Conservation (phyloP, 1,140 invertebrate genomes). For the Drosophila mojavensis region DNA sequence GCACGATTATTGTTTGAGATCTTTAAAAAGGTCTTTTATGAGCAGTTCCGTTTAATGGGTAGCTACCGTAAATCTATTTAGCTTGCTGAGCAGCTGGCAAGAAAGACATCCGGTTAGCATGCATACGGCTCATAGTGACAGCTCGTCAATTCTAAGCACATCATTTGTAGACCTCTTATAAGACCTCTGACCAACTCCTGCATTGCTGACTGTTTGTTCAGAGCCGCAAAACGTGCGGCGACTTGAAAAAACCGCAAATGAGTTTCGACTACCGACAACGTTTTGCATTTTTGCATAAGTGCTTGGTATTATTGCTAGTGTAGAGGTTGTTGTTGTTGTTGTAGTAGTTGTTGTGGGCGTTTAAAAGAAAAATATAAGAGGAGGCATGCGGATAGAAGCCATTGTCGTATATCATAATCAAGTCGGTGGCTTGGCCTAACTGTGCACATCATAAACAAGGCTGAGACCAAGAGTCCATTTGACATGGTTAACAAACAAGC, state of each 20-base stretch:
- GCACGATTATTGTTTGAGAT: background rate
- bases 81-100: conserved; percentile 18
- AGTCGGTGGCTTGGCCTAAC: conserved; percentile 49
- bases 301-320: conserved; percentile 1
- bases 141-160: conserved; percentile 78
- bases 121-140: conserved; percentile 51
- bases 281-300: conserved; percentile 77
- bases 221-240: conserved; percentile 74
- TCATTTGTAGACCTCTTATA: conserved; percentile 47
- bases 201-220: conserved; percentile 55
- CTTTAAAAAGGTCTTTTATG: background rate
- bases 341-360: conserved; percentile 35
- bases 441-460: conserved; percentile 56
- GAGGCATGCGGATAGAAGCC: conserved; percentile 21
- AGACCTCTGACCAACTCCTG: conserved; percentile 31
- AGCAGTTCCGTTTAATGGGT: conserved; percentile 22
- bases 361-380: conserved; percentile 7
- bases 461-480: conserved; percentile 41
- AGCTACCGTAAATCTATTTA: conserved; percentile 15
- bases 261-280: conserved; percentile 65
- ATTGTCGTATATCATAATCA: conserved; percentile 67
- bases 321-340: conserved; percentile 29
- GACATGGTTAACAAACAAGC: conserved; percentile 42
- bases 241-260: conserved; percentile 78
- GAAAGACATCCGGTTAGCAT: conserved; percentile 72